phyloP scores from a whole-genome alignment of 2,888 invertebrate genomes.

The Netelia fuscicornis region DNA sequence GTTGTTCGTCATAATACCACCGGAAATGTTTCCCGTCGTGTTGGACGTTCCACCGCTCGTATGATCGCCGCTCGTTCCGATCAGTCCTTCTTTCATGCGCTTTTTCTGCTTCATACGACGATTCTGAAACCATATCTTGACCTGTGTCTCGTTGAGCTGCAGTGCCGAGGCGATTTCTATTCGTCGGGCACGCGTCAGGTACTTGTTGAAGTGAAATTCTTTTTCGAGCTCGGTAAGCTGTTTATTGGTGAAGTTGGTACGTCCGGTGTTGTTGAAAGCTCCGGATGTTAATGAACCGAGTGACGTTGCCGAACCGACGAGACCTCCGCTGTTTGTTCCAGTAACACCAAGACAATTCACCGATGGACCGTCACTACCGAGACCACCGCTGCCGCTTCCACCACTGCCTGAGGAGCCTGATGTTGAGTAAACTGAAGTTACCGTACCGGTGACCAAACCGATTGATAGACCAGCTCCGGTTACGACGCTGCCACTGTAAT shows the following conservation, averaged over 20 bases:
- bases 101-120: slow-evolving; percentile 99
- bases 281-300: slow-evolving; percentile 72
- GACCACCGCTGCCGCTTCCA: slow-evolving; percentile 68
- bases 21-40: slow-evolving; percentile 68
- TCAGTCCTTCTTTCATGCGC: slow-evolving; percentile 96
- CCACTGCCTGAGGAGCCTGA: slow-evolving; percentile 54
- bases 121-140: slow-evolving; percentile 99
- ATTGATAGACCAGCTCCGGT: slow-evolving; percentile 68
- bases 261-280: slow-evolving; percentile 92
- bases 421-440: slow-evolving; percentile 61
- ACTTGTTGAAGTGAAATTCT: slow-evolving; percentile 99
- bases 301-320: slow-evolving; percentile 71
- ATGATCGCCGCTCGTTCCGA: slow-evolving; percentile 87
- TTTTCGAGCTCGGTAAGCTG: slow-evolving; percentile 99
- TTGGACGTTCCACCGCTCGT: slow-evolving; percentile 76
- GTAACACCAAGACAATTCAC: slow-evolving; percentile 59
- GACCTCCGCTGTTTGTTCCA: slow-evolving; percentile 68
- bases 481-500: slow-evolving; percentile 76
- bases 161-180: slow-evolving; percentile 99
- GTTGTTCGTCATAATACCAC: slow-evolving; percentile 65
- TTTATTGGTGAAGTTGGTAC: slow-evolving; percentile 99
- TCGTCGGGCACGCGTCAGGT: slow-evolving; percentile 97
- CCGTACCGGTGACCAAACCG: slow-evolving; percentile 50
- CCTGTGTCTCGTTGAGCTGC: slow-evolving; percentile 98
- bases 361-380: slow-evolving; percentile 68